Conservation (phyloP, 2,797 vertebrate genomes). For the Tolypeutes matacus region DNA sequence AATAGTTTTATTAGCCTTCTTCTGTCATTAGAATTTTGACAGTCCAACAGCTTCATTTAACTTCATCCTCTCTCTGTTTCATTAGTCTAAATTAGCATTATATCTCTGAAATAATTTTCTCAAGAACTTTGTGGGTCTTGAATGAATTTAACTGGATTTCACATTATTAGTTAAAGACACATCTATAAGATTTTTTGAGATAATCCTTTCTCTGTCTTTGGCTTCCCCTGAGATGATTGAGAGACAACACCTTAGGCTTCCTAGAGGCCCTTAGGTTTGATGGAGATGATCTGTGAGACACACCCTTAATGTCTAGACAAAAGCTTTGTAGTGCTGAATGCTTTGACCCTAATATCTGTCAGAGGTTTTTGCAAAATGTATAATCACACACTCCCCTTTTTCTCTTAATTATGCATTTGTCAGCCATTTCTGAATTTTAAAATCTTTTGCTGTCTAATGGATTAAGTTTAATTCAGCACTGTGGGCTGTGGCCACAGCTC, state of each 20-base stretch:
- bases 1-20: not conserved
- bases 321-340: not conserved
- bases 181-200: not conserved
- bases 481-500: too few species aligned
- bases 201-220: conserved; percentile 4
- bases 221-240: not conserved
- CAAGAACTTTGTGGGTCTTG: not conserved
- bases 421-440: conserved; percentile 38
- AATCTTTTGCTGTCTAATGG: not conserved
- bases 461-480: too few species aligned
- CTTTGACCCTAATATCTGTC: not conserved
- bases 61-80: not conserved
- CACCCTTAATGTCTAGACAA: not conserved
- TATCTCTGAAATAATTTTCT: conserved; percentile 7
- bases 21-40: not conserved
- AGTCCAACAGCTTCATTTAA: not conserved
- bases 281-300: not conserved
- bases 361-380: not conserved
- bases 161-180: not conserved
- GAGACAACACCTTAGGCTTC: not conserved
- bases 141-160: conserved; percentile 21
- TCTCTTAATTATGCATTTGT: too few species aligned
- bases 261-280: not conserved
- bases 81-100: not conserved
- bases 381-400: not conserved